Evolutionary conservation across 2,888 invertebrate genomes (phyloP), one percentile per base, ranked within the genome.

Genomic region (Calephelis perditalis): DNA sequence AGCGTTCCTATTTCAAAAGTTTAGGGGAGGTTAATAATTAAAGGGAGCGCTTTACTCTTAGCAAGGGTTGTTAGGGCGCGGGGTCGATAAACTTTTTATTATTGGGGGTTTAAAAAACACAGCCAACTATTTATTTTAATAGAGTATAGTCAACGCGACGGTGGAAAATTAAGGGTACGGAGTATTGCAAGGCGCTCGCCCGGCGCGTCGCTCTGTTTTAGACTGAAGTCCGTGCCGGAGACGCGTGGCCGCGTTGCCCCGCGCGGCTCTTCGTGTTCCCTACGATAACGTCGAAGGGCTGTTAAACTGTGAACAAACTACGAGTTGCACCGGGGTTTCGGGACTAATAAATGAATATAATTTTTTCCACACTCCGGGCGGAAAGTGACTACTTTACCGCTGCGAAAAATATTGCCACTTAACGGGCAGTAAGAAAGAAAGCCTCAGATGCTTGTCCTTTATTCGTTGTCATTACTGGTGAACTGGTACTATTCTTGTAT

Each of bases 21-120:
- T 86, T 84, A 82, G 87, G 89, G 88, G 87, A 86, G 84, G 82
- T 79, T 40, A 82, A 87, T 88, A 87, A 88, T 88, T 87, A 83
- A 82, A 86, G 89, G 88, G 88, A 84, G 85, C 85, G 82, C 80
- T 26, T 26, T 75, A 78, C 76, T 76, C 75, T 80, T 83, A 85
- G 82, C 84, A 85, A 86, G 88, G 89, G 89, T 86, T 85, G 86
- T 84, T 86, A 82, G 82, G 75, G 81, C 78, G 75, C 70, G 70
- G 85, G 89, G 87, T 86, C 88, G 88, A 87, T 84, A 86, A 86
- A 86, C 82, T 88, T 86, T 52, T 52, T 77, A 70, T 70, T 68
- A 66, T 70, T 62, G 65, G 67, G 69, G 71, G 68, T 71, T 26
- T 68, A 68, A 70, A 71, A 70, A 67, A 45, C 52, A 52, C 52